phyloP scores from a whole-genome alignment of 1,140 invertebrate genomes.

The Zophobas morio region DNA sequence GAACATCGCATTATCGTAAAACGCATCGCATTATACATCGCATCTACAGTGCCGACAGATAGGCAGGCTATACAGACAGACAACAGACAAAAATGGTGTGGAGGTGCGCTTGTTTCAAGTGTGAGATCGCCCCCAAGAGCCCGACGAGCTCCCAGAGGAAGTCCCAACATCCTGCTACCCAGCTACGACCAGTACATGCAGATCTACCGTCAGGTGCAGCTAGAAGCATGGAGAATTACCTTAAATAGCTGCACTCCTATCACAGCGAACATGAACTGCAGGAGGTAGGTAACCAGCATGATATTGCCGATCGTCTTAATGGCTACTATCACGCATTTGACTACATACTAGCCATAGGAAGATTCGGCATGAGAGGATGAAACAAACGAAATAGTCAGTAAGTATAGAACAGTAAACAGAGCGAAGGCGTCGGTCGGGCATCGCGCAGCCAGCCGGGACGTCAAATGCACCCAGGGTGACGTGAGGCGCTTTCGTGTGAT shows the following conservation, averaged over 20 bases:
- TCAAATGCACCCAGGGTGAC: conserved; percentile 66
- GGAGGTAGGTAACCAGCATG: conserved; percentile 98
- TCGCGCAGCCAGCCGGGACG: conserved; percentile 63
- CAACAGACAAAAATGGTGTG: conserved; percentile 52
- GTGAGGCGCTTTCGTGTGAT: conserved; percentile 44
- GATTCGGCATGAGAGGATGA: conserved; percentile 64
- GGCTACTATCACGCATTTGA: conserved; percentile 98
- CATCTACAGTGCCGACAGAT: conserved; percentile 62
- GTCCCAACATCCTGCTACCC: conserved; percentile 57
- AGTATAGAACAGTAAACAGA: conserved; percentile 52
- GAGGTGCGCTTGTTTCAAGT: conserved; percentile 52
- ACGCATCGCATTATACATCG: conserved; percentile 53
- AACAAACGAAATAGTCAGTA: conserved; percentile 64
- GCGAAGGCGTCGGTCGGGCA: conserved; percentile 59
- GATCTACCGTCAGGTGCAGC: conserved; percentile 63
- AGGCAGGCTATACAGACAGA: conserved; percentile 61
- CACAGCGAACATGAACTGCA: conserved; percentile 99
- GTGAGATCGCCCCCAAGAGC: conserved; percentile 53
- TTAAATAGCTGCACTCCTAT: conserved; percentile 99
- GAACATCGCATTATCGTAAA: conserved; percentile 37
- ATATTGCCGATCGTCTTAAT: conserved; percentile 99
- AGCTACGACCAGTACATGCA: conserved; percentile 65
- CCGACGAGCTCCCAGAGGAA: conserved; percentile 30
- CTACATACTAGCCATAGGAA: conserved; percentile 87
- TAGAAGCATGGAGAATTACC: conserved; percentile 76